Conservation (phyloP, 2,888 invertebrate species). For the Yponomeuta cagnagella region DNA sequence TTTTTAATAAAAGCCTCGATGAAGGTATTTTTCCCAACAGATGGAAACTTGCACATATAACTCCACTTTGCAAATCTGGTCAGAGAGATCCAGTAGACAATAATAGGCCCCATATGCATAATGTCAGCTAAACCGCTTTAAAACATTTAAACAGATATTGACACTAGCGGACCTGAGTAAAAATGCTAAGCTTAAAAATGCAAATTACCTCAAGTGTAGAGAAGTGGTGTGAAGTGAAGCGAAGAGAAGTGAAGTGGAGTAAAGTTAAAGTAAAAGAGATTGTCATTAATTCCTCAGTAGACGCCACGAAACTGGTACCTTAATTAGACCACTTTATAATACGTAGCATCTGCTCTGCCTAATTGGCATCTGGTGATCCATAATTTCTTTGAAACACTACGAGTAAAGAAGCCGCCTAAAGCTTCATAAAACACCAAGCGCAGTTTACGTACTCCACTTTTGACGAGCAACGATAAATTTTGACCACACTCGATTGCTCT, state of each 20-base stretch:
- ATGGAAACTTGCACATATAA: not conserved
- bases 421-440: not conserved
- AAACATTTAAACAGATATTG: too few species aligned
- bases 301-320: not conserved
- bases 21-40: not conserved
- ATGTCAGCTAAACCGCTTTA: not conserved
- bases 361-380: not conserved
- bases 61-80: not conserved
- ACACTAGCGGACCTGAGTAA: too few species aligned
- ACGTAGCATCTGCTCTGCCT: not conserved
- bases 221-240: too few species aligned
- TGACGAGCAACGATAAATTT: not conserved
- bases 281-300: not conserved
- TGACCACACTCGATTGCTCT: constrained; percentile 4
- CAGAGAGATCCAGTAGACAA: not conserved
- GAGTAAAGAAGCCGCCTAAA: not conserved
- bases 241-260: too few species aligned
- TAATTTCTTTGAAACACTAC: not conserved
- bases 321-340: not conserved
- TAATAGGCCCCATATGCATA: not conserved
- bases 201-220: too few species aligned
- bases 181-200: too few species aligned
- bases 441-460: not conserved
- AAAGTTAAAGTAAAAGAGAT: too few species aligned
- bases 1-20: not conserved